These are phyloP conservation scores for Thalassoma bifasciatum DNA, from an alignment of 2,113 vertebrate genomes.

Conservation along the genomic window DNA sequence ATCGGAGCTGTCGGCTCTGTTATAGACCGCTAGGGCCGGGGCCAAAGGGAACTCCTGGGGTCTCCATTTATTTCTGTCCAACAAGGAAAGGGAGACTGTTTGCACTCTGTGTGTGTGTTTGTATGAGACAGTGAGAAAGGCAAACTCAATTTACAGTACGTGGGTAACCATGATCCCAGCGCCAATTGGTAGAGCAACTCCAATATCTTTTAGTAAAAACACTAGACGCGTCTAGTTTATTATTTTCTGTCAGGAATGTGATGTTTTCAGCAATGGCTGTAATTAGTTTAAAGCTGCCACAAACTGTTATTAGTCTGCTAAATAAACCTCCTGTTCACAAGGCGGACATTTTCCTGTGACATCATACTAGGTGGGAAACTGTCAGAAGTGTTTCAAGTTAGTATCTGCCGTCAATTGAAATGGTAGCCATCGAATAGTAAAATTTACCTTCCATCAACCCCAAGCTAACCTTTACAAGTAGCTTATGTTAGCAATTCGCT, in stretches of 20 bases:
- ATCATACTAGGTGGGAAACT: too few species aligned
- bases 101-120: constrained; percentile 49
- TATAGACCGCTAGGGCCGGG: constrained; percentile 59
- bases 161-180: constrained; percentile 64
- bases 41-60: constrained; percentile 69
- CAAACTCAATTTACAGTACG: constrained; percentile 70
- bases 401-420: too few species aligned
- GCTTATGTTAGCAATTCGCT: too few species aligned
- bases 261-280: constrained; percentile 64
- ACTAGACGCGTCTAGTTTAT: constrained; percentile 60
- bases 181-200: constrained; percentile 65
- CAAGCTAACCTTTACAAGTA: too few species aligned
- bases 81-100: constrained; percentile 51
- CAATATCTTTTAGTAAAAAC: constrained; percentile 66
- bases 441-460: too few species aligned
- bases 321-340: constrained; percentile 42
- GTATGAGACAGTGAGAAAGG: constrained; percentile 57
- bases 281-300: constrained; percentile 69
- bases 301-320: constrained; percentile 67
- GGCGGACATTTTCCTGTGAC: background rate
- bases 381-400: too few species aligned
- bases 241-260: constrained; percentile 74
- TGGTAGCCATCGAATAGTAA: too few species aligned
- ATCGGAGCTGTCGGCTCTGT: constrained; percentile 68
- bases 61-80: constrained; percentile 67